A percentile compares a stretch with the other conserved stretches of the same genome.
Evolutionary conservation across 2,113 vertebrate species (phyloP).

Genomic region (Accipiter cooperii): DNA sequence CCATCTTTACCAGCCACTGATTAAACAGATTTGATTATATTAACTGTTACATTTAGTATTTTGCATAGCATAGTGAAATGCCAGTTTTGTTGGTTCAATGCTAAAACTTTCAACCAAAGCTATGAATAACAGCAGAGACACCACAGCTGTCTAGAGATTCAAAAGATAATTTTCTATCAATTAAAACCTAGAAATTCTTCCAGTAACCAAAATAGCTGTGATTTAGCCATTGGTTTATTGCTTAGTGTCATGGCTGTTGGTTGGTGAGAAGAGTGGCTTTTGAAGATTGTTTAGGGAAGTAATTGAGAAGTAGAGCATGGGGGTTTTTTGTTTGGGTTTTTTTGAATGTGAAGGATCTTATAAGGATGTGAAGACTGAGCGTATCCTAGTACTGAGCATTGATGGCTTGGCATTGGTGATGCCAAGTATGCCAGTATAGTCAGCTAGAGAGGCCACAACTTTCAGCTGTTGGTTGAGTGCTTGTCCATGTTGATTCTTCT

Average conservation of each 20-base stretch:
- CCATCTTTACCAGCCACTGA: not conserved
- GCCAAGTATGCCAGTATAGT: not conserved
- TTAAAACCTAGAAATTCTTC: not conserved
- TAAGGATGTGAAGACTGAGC: not conserved
- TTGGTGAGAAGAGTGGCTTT: not conserved
- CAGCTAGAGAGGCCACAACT: not conserved
- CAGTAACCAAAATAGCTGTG: not conserved
- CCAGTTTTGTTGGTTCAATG: not conserved
- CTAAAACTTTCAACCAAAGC: not conserved
- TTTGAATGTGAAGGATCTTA: not conserved
- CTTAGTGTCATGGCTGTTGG: not conserved
- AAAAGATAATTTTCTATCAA: not conserved
- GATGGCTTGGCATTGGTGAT: not conserved
- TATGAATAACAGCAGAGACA: not conserved
- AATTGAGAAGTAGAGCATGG: not conserved
- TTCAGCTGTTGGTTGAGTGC: not conserved
- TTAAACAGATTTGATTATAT: not conserved
- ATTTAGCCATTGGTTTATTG: not conserved
- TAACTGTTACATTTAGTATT: not conserved
- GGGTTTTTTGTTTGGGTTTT: not conserved
- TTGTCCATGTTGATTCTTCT: not conserved
- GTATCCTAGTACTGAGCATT: not conserved
- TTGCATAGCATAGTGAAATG: not conserved
- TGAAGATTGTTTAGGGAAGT: not conserved
- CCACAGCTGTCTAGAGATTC: not conserved